phyloP scores from a whole-genome alignment of 2,113 vertebrate species.

The Mixornis gularis region DNA sequence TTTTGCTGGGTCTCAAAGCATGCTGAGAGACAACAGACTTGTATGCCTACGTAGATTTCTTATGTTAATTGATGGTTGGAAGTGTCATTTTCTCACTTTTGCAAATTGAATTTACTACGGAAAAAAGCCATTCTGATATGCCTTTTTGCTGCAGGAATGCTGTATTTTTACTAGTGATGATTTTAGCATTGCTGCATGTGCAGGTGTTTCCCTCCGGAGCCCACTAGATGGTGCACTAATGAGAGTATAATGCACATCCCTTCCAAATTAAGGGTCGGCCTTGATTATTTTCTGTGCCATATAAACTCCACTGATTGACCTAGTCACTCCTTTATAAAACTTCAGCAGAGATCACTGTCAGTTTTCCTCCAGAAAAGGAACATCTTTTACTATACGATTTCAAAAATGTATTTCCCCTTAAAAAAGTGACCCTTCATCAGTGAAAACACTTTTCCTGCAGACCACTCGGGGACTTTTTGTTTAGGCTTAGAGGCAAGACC shows the following conservation, averaged over 20 bases:
- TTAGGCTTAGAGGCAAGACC: neutral
- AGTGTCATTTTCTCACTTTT: neutral
- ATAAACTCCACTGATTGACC: neutral
- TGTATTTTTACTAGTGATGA: neutral
- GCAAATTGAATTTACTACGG: neutral
- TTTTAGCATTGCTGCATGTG: fast-evolving
- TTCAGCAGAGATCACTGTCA: neutral
- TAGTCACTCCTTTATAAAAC: neutral
- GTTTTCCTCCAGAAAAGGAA: neutral
- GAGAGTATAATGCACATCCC: neutral
- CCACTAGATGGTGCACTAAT: neutral
- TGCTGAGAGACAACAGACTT: neutral
- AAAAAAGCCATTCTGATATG: neutral
- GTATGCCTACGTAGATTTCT: neutral
- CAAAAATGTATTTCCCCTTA: neutral
- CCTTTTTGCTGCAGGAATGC: neutral
- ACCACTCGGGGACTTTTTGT: fast-evolving
- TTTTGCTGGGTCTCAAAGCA: neutral
- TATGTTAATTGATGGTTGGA: neutral
- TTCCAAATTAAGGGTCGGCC: neutral
- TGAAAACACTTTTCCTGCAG: neutral
- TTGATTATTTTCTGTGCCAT: neutral
- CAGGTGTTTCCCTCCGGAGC: neutral
- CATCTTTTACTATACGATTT: neutral
- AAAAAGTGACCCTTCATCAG: neutral